Percentiles rank a stretch among this genome's conserved stretches.
phyloP scores from a whole-genome alignment of 2,888 invertebrate genomes.

The Colletes collaris region DNA sequence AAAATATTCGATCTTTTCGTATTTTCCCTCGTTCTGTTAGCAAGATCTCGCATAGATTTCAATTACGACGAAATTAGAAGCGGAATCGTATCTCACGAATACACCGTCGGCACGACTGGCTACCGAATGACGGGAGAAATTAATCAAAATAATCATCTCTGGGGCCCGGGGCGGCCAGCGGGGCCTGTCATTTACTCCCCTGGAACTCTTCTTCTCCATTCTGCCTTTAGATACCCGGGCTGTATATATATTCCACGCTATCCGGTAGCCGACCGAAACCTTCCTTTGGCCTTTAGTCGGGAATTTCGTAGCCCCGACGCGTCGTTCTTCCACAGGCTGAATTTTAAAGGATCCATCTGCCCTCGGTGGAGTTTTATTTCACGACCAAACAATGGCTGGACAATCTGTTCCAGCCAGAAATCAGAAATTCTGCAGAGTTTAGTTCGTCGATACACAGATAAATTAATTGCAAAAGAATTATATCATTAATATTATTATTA shows the following conservation, averaged over 20 bases:
- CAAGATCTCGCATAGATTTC: constrained; percentile 38
- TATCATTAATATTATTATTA: too few relatives aligned
- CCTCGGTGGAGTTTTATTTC: constrained; percentile 10
- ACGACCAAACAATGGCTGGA: too few relatives aligned
- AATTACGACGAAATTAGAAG: constrained; percentile 48
- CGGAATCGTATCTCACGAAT: constrained; percentile 64
- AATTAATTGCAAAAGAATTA: too few relatives aligned
- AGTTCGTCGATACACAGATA: too few relatives aligned
- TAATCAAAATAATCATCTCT: constrained; percentile 78
- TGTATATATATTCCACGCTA: constrained; percentile 56
- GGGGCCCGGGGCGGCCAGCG: constrained; percentile 70
- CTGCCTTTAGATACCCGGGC: constrained; percentile 50
- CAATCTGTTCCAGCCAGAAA: too few relatives aligned
- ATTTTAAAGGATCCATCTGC: constrained; percentile 49
- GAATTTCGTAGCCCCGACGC: constrained; percentile 40
- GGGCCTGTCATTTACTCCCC: constrained; percentile 75
- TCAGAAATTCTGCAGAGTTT: too few relatives aligned
- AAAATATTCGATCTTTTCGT: too few relatives aligned
- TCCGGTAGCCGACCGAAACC: constrained; percentile 67
- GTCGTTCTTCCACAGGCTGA: constrained; percentile 39
- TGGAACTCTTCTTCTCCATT: constrained; percentile 66
- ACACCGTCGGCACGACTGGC: constrained; percentile 70
- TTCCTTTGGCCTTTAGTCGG: constrained; percentile 28
- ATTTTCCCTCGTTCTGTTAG: background rate
- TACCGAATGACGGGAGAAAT: constrained; percentile 78